Base-by-base conservation (phyloP, 2,888 invertebrate species). In the Epinotia bilunana region DNA sequence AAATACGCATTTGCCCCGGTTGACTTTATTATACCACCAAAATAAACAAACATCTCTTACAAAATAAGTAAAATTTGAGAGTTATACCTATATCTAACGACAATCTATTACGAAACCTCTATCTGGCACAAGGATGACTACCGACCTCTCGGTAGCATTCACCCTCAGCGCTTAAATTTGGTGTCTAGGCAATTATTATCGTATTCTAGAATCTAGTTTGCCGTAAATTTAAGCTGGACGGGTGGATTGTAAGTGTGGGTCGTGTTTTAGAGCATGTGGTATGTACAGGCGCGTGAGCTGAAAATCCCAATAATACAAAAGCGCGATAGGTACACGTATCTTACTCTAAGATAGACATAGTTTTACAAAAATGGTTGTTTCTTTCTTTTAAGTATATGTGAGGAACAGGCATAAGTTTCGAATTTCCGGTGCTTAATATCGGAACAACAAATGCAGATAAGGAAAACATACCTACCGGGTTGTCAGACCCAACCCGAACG, bases 101-200 rank as follows among this genome's bases (percentile, higher is more conserved):
- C 39, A 53, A 39, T 53, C 64, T 18, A 46, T 73, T 73, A 62
- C 67, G 73, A 61, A 61, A 73, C 49, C 9, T n/a, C 28, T 68
- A 68, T 61, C 55, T 61, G 39, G 73, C 67, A 67, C 73, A 73
- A 73, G 73, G 73, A 73, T 73, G 73, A 20, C 73, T 12, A 23
- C 61, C 67, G 20, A 65, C 61, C 73, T 28, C 20, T 62, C 63
- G 23, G 57, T 33, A 11, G 23, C 39, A 9, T 39, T 57, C n/a
- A 33, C 49, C 20, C 73, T 67, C 67, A 20, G 43, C 62, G 61
- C 55, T 23, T 39, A 11, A 20, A 49, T 60, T 70, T 62, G 18
- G 43, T 43, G 20, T 60, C 46, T 33, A 43, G 23, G 23, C 9
- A 58, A 20, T 69, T 60, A 69, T 6, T 49, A 23, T 16, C 23